These are phyloP conservation scores for Pantala flavescens DNA, from an alignment of 1,140 invertebrate species.

Conservation along the genomic window DNA sequence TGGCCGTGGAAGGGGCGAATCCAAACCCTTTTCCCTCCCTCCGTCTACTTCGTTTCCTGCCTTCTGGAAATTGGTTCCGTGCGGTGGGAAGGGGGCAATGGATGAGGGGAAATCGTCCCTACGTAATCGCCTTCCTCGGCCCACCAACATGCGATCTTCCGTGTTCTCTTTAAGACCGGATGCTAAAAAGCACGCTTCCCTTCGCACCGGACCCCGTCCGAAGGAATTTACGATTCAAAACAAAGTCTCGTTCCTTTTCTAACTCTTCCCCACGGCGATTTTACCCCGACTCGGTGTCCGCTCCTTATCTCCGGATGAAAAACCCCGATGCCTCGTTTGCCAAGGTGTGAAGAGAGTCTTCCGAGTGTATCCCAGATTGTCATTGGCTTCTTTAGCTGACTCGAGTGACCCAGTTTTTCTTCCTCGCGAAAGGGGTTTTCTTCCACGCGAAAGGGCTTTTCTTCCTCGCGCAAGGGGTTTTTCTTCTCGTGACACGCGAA, in stretches of 20 bases:
- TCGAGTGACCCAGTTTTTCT: too few relatives aligned
- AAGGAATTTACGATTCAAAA: slow-evolving; percentile 3
- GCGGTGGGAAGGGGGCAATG: neutral
- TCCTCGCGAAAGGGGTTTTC: too few relatives aligned
- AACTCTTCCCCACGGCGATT: neutral
- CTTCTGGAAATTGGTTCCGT: slow-evolving; percentile 5
- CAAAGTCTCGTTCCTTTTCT: neutral
- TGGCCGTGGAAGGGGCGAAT: neutral
- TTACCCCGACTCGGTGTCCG: neutral
- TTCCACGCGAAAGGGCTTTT: too few relatives aligned
- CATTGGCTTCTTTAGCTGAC: too few relatives aligned
- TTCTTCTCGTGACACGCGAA: too few relatives aligned
- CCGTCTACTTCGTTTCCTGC: slow-evolving; percentile 3
- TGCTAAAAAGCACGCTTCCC: neutral
- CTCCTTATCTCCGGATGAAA: too few relatives aligned
- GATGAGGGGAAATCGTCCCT: slow-evolving; percentile 2
- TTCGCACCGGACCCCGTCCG: neutral
- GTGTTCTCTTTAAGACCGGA: neutral
- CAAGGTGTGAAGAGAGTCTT: too few relatives aligned
- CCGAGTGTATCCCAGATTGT: too few relatives aligned
- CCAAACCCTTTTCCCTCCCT: neutral
- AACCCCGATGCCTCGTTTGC: too few relatives aligned
- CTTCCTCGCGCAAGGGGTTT: too few relatives aligned
- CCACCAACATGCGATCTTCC: neutral
- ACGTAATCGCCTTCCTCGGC: too few relatives aligned